Evolutionary conservation across 2,113 vertebrate species (phyloP), one percentile per base, ranked within the genome.

Genomic region (Cyprinodon brontotheroides): DNA sequence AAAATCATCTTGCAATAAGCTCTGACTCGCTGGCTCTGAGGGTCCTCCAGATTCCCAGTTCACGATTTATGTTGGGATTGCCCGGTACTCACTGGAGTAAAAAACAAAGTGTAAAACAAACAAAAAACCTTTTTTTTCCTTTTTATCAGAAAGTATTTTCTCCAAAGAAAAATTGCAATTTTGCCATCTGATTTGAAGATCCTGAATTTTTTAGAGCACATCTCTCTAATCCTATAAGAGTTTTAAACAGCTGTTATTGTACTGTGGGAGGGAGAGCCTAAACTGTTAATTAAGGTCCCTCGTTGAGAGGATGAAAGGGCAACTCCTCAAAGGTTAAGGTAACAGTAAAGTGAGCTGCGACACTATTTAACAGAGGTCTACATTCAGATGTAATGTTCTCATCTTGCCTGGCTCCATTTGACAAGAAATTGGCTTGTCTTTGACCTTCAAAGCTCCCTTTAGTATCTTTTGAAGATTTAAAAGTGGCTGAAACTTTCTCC

Each of bases 261-360:
- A 72, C 73, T 73, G 69, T 15, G 3, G 70, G 82, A 20, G 78
- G 40, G 53, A 64, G 72, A 61, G 48, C 65, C 68, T 70, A 76
- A 85, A 79, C 79, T 86, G 69, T 71, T 78, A 73, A 84, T 83
- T 68, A 77, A 80, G 64, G 65, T 80, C 65, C 62, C 20, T 68
- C 74, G 77, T 22, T 13, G 61, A 22, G 67, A 71, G 57, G 61
- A 74, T 43, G 69, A 79, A 11, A 79, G 77, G 61, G 17, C 50
- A 65, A 63, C 41, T 74, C 20, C 61, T 68, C 72, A 12, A 80
- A 53, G 43, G 70, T 41, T 47, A 61, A 82, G 41, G 59, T 72
- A 47, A 38, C 38, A 1, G 15, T 74, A 57, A 80, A 78, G 50
- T 45, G 45, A 76, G 45, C 47, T 75, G 13, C 82, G 40, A 68